Evolutionary conservation across 2,113 vertebrate genomes (phyloP).

Genomic region (Ornithorhynchus anatinus): DNA sequence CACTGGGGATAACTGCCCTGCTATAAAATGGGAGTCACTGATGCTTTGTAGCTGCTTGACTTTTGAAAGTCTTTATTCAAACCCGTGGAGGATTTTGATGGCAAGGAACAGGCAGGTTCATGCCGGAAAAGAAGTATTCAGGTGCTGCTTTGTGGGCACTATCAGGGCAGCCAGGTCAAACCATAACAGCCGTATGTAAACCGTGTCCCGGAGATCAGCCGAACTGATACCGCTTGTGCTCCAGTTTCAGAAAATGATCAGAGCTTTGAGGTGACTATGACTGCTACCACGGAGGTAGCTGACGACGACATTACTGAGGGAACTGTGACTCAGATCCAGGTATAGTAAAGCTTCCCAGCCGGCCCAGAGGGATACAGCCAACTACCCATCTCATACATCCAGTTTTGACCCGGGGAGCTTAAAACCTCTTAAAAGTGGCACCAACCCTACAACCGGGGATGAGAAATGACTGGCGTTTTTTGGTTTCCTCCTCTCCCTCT

Average conservation of each 20-base stretch:
- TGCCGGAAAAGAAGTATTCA: neutral
- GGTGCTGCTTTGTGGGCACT: neutral
- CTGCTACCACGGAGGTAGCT: slow-evolving; percentile 86
- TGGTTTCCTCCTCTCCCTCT: too few relatives aligned
- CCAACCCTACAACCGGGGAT: too few relatives aligned
- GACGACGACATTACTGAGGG: slow-evolving; percentile 85
- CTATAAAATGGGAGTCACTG: too few relatives aligned
- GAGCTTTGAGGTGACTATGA: slow-evolving; percentile 98
- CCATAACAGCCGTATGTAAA: neutral
- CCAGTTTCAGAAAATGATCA: slow-evolving; percentile 92
- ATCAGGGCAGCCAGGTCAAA: neutral
- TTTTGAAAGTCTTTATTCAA: too few relatives aligned
- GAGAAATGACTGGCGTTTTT: too few relatives aligned
- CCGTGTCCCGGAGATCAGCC: neutral
- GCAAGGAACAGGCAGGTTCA: too few relatives aligned
- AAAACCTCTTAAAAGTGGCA: too few relatives aligned
- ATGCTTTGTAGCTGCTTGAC: too few relatives aligned
- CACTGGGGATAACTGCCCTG: too few relatives aligned
- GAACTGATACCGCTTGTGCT: slow-evolving; percentile 14
- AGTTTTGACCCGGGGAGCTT: too few relatives aligned
- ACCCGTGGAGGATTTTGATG: too few relatives aligned
- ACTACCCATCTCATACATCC: too few relatives aligned
- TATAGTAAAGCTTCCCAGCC: slow-evolving; percentile 53
- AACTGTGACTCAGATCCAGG: slow-evolving; percentile 90
- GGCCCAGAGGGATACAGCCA: neutral